A percentile compares a stretch with the other conserved stretches of the same genome.
phyloP scores from a whole-genome alignment of 2,888 invertebrate genomes.

The Luperina nickerlii region DNA sequence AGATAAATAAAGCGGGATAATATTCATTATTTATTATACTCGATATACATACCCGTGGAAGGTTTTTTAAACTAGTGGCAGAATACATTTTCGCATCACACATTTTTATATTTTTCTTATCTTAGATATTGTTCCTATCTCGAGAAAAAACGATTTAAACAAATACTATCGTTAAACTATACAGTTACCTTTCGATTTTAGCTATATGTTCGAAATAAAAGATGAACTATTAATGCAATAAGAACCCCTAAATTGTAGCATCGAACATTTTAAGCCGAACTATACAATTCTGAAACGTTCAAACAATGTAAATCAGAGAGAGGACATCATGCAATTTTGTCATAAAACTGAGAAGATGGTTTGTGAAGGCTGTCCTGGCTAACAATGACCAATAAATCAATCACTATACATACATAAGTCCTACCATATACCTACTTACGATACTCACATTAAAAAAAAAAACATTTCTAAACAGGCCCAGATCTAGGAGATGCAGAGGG shows the following conservation, averaged over 20 bases:
- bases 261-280: background rate
- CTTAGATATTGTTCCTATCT: background rate
- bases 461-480: background rate
- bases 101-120: no score
- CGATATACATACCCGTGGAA: background rate
- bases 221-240: background rate
- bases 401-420: background rate
- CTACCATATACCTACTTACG: background rate
- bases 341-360: background rate
- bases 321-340: background rate
- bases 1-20: conserved; percentile 19
- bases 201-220: background rate
- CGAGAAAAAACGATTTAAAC: background rate
- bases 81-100: no score
- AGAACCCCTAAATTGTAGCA: background rate
- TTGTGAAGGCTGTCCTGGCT: conserved; percentile 8
- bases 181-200: no score
- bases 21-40: background rate
- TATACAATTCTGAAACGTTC: background rate
- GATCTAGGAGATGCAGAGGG: background rate
- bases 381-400: conserved; percentile 40
- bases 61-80: background rate
- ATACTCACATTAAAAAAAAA: background rate
- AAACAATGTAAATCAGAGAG: background rate
- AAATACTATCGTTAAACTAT: background rate